Conservation (phyloP, 2,113 vertebrate genomes). For the Periophthalmodon schlosseri region DNA sequence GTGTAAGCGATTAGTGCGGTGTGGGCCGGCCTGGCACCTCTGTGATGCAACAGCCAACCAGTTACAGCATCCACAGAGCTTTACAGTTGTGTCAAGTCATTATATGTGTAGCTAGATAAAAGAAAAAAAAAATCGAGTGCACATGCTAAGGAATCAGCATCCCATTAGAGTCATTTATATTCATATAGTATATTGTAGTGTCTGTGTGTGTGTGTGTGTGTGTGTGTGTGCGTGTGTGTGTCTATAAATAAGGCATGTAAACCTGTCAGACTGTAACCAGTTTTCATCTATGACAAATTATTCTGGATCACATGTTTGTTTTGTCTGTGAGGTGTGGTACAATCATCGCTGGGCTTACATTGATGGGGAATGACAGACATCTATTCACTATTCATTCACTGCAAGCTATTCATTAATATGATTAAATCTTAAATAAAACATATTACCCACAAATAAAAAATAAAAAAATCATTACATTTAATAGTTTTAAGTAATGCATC, state of each 20-base stretch:
- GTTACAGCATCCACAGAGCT: neutral
- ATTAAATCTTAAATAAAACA: neutral
- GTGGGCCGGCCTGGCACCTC: slow-evolving; percentile 16
- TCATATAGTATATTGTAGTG: no score
- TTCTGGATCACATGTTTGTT: neutral
- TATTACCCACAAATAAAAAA: no score
- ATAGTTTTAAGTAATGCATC: no score
- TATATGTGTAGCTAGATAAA: neutral
- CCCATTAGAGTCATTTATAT: neutral
- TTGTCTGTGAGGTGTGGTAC: neutral
- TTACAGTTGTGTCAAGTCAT: neutral
- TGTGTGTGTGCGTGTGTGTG: no score
- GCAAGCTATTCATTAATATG: neutral
- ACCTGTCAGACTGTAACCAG: neutral
- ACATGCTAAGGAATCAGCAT: neutral
- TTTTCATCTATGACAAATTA: neutral
- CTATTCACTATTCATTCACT: neutral
- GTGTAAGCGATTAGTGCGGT: slow-evolving; percentile 25
- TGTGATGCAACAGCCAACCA: slow-evolving; percentile 35
- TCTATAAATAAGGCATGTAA: neutral
- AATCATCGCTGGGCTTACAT: neutral
- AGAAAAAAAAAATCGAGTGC: neutral
- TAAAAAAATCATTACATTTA: no score
- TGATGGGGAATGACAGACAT: neutral
- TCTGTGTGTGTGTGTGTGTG: no score